Percentiles rank a stretch among this genome's conserved stretches.
These are phyloP conservation scores for Stichopus chloronotus DNA, from an alignment of 35 echinoderm and acorn worm genomes.

Conservation along the genomic window DNA sequence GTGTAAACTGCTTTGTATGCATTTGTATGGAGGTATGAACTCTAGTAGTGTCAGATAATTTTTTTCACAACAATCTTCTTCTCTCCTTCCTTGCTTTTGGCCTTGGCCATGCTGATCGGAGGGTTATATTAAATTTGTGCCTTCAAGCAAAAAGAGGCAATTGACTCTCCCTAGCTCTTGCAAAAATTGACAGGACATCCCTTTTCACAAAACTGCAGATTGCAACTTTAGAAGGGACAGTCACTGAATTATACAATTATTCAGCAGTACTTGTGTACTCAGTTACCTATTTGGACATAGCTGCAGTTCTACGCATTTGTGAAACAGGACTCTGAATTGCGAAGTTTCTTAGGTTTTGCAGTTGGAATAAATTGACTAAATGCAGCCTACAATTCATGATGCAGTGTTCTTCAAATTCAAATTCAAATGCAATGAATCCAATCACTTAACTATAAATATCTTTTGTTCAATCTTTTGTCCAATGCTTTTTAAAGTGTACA, in stretches of 20 bases:
- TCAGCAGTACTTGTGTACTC: background rate
- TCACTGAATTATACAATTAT: constrained; percentile 6
- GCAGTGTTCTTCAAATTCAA: too few relatives aligned
- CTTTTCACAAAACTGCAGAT: background rate
- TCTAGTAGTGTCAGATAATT: background rate
- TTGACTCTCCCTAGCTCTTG: background rate
- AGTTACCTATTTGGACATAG: background rate
- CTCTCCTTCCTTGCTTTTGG: background rate
- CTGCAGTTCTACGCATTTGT: too few relatives aligned
- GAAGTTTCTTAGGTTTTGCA: too few relatives aligned
- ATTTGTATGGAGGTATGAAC: background rate
- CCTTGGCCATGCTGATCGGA: background rate
- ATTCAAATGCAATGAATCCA: too few relatives aligned
- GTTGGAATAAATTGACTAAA: too few relatives aligned
- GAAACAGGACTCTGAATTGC: too few relatives aligned
- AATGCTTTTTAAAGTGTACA: too few relatives aligned
- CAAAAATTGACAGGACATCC: background rate
- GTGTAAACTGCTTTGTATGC: too few relatives aligned
- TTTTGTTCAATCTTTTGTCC: too few relatives aligned
- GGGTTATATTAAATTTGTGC: constrained; percentile 20
- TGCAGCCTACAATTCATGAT: too few relatives aligned
- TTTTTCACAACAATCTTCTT: background rate
- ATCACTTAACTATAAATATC: too few relatives aligned
- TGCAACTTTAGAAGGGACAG: background rate
- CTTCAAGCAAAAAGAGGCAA: constrained; percentile 3